Conservation (phyloP, 2,888 invertebrate genomes). For the Orchesellides sinensis region DNA sequence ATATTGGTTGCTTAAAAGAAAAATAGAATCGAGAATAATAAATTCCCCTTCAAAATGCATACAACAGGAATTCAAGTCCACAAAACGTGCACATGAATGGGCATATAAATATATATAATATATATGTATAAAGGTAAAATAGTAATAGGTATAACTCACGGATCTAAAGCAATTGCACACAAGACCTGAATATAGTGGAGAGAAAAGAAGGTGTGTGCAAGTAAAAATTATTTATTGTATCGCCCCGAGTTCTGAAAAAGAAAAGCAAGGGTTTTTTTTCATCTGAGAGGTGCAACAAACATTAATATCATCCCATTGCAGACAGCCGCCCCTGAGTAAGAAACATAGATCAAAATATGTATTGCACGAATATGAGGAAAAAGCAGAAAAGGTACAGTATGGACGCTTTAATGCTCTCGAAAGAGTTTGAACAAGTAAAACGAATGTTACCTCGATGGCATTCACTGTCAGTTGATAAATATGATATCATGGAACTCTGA, state of each 20-base stretch:
- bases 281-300: slow-evolving; percentile 60
- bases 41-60: neutral
- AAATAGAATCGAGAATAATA: neutral
- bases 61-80: neutral
- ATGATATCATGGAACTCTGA: neutral
- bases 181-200: too few species aligned
- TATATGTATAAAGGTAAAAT: too few species aligned
- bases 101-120: too few species aligned
- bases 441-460: too few species aligned
- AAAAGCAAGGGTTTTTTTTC: slow-evolving; percentile 44
- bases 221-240: slow-evolving; percentile 69
- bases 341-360: neutral
- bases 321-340: slow-evolving; percentile 66
- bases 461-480: neutral
- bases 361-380: neutral
- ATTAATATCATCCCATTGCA: slow-evolving; percentile 53
- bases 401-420: too few species aligned
- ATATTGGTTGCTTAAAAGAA: neutral
- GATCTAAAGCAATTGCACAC: too few species aligned
- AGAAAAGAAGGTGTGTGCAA: slow-evolving; percentile 67
- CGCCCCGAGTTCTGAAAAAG: slow-evolving; percentile 64
- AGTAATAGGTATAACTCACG: neutral
- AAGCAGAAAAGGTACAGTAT: too few species aligned
- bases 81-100: slow-evolving; percentile 28
- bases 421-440: too few species aligned